Evolutionary conservation across 2,797 vertebrate genomes (phyloP), one percentile per base, ranked within the genome.

Genomic region (Danio aesculapii): DNA sequence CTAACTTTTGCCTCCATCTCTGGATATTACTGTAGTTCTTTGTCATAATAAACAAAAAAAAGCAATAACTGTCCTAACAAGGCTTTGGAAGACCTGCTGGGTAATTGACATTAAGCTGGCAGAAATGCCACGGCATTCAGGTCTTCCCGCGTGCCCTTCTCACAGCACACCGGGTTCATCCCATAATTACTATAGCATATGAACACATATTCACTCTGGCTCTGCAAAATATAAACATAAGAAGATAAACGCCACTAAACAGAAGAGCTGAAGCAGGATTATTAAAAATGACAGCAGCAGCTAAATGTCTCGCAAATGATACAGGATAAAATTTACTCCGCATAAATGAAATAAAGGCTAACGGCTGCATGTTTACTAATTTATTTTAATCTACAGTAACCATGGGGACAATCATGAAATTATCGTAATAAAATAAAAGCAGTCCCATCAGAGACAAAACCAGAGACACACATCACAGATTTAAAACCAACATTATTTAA

Each of bases 251-350:
- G 6, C 10, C 16, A 43, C 4, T 11, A 70, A 68, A 39, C 39
- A 6, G 8, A 2, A 92, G 92, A 92, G 93, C 94, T 95, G 89
- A 95, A 94, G 93, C 92, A 92, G 94, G 94, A 95, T 95, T 96
- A 98, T 98, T 97, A 98, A 96, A 96, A 98, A 97, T 97, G 96
- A 97, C 96, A 97, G 96, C 93, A 79, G 86, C 90, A 93, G 95
- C 95, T 97, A 97, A 96, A 94, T 93, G 94, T 93, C 94, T 95
- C 94, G 93, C 97, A 96, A 96, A 96, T 96, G 95, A 95, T 94
- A 94, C 93, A 93, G 93, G 89, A 94, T 90, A 95, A 93, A 95
- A 30, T 95, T 88, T 94, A 93, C 85, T 87, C 92, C 92, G 95
- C 97, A 97, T 97, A 61, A 79, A 74, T 62, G 70, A 73, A 75